Evolutionary conservation across 2,797 vertebrate genomes (phyloP).

Genomic region (Oryzias sinensis): DNA sequence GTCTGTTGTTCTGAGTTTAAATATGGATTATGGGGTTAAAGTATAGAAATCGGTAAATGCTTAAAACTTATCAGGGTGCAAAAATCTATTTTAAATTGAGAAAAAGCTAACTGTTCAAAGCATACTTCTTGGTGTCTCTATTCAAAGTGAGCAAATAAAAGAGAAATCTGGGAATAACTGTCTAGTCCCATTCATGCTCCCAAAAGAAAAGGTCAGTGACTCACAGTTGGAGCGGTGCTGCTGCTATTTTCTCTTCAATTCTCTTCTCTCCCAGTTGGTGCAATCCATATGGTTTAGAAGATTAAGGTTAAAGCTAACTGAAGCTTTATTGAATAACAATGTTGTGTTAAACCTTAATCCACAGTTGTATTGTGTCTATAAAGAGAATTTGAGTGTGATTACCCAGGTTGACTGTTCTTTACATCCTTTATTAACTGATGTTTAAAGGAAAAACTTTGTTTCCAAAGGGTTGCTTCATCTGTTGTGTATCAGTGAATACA

Average conservation of each 20-base stretch:
- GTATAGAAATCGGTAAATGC: neutral
- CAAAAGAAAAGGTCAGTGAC: neutral
- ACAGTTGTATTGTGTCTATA: conserved; percentile 31
- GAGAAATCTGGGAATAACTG: no score
- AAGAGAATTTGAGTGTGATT: conserved; percentile 33
- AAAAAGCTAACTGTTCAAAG: no score
- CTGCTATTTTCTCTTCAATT: conserved; percentile 24
- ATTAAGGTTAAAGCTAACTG: conserved; percentile 62
- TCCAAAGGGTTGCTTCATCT: no score
- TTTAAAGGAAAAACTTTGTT: neutral
- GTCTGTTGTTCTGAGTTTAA: neutral
- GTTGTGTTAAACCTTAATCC: conserved; percentile 44
- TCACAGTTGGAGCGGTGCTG: conserved; percentile 41
- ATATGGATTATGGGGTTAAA: neutral
- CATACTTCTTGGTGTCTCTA: neutral
- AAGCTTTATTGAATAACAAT: conserved; percentile 43
- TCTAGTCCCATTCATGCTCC: neutral
- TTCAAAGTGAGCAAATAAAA: neutral
- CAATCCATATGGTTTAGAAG: conserved; percentile 31
- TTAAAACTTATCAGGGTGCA: neutral
- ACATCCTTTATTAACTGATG: neutral
- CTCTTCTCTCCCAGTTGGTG: conserved; percentile 1
- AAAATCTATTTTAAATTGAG: neutral
- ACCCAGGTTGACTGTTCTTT: conserved; percentile 12
- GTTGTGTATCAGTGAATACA: no score